A percentile compares a stretch with the other conserved stretches of the same genome.
Conservation (phyloP, 2,888 invertebrate species). For the Eledone cirrhosa region DNA sequence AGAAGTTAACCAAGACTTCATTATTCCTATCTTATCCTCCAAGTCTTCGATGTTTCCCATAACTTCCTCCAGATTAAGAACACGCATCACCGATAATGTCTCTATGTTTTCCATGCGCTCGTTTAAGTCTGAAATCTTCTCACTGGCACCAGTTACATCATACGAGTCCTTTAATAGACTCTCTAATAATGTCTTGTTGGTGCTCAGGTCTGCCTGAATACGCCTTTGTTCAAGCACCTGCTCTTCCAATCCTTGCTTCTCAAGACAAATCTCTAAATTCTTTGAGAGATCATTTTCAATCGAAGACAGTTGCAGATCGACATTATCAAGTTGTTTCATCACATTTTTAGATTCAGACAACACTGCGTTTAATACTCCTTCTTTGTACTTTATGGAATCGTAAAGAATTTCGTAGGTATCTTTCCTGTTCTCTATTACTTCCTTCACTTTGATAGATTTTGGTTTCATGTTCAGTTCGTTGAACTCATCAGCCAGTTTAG, state of each 20-base stretch:
- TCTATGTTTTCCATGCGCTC: constrained; percentile 49
- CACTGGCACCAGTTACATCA: constrained; percentile 47
- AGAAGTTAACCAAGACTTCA: constrained; percentile 60
- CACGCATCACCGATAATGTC: constrained; percentile 46
- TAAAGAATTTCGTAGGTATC: constrained; percentile 51
- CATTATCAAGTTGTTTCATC: constrained; percentile 53
- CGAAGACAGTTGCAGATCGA: constrained; percentile 53
- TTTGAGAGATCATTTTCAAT: constrained; percentile 51
- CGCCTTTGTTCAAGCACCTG: constrained; percentile 88
- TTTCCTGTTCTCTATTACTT: constrained; percentile 42
- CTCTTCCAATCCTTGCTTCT: constrained; percentile 84
- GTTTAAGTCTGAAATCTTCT: constrained; percentile 42
- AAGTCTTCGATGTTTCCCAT: constrained; percentile 46
- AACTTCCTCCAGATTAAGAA: constrained; percentile 52
- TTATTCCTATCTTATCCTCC: constrained; percentile 47
- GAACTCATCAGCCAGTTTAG: constrained; percentile 81
- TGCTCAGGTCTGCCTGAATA: constrained; percentile 56
- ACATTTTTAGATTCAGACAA: constrained; percentile 60
- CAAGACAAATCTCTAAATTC: constrained; percentile 79
- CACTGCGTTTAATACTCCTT: constrained; percentile 53
- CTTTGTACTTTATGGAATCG: constrained; percentile 51
- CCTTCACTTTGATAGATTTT: constrained; percentile 48
- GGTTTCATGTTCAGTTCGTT: constrained; percentile 72
- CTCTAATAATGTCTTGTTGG: constrained; percentile 56
- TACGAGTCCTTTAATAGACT: constrained; percentile 49